Evolutionary conservation across 2,113 vertebrate species (phyloP).

Genomic region (Halcyon malimbica): DNA sequence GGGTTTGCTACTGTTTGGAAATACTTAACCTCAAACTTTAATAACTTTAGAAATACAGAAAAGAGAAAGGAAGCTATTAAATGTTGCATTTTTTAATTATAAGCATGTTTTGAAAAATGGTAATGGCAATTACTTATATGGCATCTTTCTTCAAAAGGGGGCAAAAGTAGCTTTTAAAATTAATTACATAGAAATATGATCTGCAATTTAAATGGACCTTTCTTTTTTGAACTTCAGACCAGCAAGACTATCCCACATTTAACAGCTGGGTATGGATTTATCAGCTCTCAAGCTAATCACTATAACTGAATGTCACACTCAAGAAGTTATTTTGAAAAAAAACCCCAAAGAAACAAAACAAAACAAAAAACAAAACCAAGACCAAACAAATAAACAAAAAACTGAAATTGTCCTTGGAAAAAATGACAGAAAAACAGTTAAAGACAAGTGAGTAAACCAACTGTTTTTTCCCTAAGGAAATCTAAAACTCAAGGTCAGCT

Average conservation of each 20-base stretch:
- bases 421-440: slow-evolving; percentile 16
- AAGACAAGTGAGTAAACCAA: not conserved
- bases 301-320: not conserved
- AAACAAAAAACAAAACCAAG: not conserved
- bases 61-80: not conserved
- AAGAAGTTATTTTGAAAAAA: not conserved
- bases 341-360: not conserved
- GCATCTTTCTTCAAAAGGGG: not conserved
- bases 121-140: not conserved
- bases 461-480: slow-evolving; percentile 4
- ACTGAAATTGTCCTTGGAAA: not conserved
- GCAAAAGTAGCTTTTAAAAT: not conserved
- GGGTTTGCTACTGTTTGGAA: not conserved
- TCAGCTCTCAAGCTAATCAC: not conserved
- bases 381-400: not conserved
- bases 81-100: not conserved
- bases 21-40: not conserved
- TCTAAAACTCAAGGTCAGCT: slow-evolving; percentile 36
- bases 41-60: not conserved
- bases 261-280: not conserved
- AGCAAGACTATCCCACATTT: not conserved
- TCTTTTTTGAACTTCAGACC: not conserved
- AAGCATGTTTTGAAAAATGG: not conserved
- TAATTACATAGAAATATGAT: not conserved
- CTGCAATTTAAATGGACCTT: not conserved